Conservation (phyloP, 2,797 vertebrate species). For the Astyanax mexicanus region DNA sequence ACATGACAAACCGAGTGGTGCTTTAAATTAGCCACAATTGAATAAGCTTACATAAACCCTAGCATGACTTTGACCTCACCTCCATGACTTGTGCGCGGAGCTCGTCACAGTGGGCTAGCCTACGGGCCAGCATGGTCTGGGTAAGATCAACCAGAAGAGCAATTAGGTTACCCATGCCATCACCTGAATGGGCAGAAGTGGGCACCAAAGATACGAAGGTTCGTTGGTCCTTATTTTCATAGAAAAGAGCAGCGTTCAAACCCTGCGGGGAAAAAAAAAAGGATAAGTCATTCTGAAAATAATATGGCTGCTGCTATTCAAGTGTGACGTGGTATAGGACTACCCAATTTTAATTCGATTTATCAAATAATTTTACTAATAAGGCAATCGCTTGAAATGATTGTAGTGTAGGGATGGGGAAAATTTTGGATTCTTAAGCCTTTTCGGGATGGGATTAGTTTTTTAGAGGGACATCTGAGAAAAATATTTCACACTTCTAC, state of each 20-base stretch:
- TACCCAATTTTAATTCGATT: too few relatives aligned
- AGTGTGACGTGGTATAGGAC: too few relatives aligned
- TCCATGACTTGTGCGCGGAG: constrained; percentile 98
- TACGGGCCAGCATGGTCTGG: constrained; percentile 93
- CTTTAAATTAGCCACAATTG: too few relatives aligned
- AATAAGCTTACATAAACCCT: too few relatives aligned
- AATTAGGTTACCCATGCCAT: constrained; percentile 98
- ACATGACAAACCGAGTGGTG: not conserved
- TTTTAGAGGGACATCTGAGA: too few relatives aligned
- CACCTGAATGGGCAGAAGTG: constrained; percentile 96
- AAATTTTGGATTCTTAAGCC: too few relatives aligned
- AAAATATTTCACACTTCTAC: too few relatives aligned
- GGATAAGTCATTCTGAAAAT: not conserved
- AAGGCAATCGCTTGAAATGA: too few relatives aligned
- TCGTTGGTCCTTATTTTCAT: constrained; percentile 95
- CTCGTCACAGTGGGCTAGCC: constrained; percentile 92
- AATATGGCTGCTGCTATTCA: too few relatives aligned
- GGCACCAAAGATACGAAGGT: constrained; percentile 96
- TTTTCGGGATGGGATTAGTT: too few relatives aligned
- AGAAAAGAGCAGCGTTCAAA: constrained; percentile 93
- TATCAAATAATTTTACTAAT: too few relatives aligned
- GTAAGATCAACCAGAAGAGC: constrained; percentile 93
- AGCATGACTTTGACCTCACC: constrained; percentile 72
- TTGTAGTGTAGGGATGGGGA: too few relatives aligned
- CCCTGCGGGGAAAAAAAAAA: constrained; percentile 75